phyloP scores from a whole-genome alignment of 2,888 invertebrate genomes.

The Nycteola revayana region DNA sequence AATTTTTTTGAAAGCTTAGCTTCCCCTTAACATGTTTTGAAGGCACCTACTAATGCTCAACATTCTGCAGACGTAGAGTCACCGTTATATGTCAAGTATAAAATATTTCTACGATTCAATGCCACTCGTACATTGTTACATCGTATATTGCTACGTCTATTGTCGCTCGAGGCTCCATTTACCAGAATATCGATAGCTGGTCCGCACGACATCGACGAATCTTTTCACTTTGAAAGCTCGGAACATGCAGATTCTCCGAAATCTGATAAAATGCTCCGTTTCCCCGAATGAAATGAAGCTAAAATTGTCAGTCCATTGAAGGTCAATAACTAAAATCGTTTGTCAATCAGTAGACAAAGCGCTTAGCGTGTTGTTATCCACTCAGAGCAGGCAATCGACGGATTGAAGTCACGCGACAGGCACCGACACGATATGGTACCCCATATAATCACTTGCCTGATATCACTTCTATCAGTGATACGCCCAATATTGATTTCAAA shows the following conservation, averaged over 20 bases:
- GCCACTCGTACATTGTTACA: slow-evolving; percentile 6
- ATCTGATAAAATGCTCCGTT: slow-evolving; percentile 28
- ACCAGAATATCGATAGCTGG: slow-evolving; percentile 18
- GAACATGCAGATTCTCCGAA: slow-evolving; percentile 28
- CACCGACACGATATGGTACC: slow-evolving; percentile 39
- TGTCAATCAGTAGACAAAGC: slow-evolving; percentile 57
- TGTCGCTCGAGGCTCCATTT: slow-evolving; percentile 11
- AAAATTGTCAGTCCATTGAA: slow-evolving; percentile 40
- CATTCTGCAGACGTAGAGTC: slow-evolving; percentile 3
- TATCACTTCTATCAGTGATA: slow-evolving; percentile 26
- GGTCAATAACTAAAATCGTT: slow-evolving; percentile 58
- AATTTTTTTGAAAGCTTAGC: no score
- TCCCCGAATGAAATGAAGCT: slow-evolving; percentile 37
- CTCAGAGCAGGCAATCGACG: slow-evolving; percentile 56
- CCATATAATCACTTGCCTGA: slow-evolving; percentile 38
- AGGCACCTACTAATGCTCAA: no score
- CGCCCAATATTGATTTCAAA: neutral
- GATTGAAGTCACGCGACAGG: slow-evolving; percentile 54
- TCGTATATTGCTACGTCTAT: slow-evolving; percentile 16
- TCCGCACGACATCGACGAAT: slow-evolving; percentile 9
- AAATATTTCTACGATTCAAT: slow-evolving; percentile 12
- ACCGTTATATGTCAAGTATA: slow-evolving; percentile 1
- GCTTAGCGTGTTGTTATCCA: slow-evolving; percentile 65
- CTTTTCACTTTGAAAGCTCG: slow-evolving; percentile 8
- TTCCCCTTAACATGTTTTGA: no score